Base-by-base conservation (phyloP, 2,113 vertebrate species). In the Phrynocephalus versicolor region DNA sequence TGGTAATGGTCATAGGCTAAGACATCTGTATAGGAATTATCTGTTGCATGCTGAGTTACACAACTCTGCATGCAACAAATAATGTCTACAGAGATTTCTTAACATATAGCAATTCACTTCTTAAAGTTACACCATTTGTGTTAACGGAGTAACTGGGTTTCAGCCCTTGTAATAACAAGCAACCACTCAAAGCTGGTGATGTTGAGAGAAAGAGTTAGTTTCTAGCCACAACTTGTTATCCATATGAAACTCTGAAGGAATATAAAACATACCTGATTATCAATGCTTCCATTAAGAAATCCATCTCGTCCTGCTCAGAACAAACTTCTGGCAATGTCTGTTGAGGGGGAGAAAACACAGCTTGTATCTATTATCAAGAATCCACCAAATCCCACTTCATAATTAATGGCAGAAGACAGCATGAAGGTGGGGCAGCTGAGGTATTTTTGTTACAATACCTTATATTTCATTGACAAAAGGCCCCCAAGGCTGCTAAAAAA, bases 291-390 rank as follows among this genome's bases (percentile, higher is more conserved):
- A 97, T 98, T 87, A 99, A 96, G 95, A 99, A 99, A 96, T 98
- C 97, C 97, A 97, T 97, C 92, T 98, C 97, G 82, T 98, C 98
- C 90, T 98, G 98, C 74, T 96, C 97, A 7, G 97, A 99, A 92
- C 98, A 98, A 95, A 99, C 97, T 96, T 98, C 98, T 65, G 98
- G 97, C 88, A 99, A 95, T 19, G 97, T 98, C 98, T 99, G 93
- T 88, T 75, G 58, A 78, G 15, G 88, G 13, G 39, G 67, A 82
- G 41, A 74, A 80, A 73, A 51, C 74, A 72, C 85, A 64, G 18
- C 65, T n/a, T 87, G 16, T 57, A 78, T 3, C 35, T 18, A 71
- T 85, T 87, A 27, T 73, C 79, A 88, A 8, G 89, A 89, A 0
- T 55, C 45, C 45, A 51, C 45, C 45, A 51, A 51, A 51, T 10